phyloP scores from a whole-genome alignment of 2,797 vertebrate genomes.

The Helostoma temminkii region DNA sequence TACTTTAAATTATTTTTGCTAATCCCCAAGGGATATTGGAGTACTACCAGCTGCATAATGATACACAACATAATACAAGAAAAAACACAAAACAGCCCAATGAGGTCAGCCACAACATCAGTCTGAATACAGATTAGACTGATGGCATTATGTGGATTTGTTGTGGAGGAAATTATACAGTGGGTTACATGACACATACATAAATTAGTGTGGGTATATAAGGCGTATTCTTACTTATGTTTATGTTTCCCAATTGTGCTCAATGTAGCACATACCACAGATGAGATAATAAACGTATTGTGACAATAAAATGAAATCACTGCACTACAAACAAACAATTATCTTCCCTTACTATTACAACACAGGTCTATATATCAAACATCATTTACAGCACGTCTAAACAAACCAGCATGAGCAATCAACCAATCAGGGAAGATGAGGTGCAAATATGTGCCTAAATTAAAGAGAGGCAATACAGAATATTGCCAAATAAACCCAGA shows the following conservation, averaged over 20 bases:
- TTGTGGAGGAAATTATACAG: neutral
- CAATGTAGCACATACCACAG: neutral
- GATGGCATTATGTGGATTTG: neutral
- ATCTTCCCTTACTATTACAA: neutral
- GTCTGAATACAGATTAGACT: conserved; percentile 17
- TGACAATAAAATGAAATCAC: neutral
- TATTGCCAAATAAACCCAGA: conserved; percentile 5
- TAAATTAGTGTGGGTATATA: neutral
- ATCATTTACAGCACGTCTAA: neutral
- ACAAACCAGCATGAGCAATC: conserved; percentile 6
- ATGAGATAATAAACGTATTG: neutral
- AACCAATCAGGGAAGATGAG: conserved; percentile 15
- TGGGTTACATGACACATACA: too few species aligned
- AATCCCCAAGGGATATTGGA: conserved; percentile 27
- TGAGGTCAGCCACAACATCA: conserved; percentile 12
- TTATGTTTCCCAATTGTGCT: neutral
- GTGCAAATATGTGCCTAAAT: neutral
- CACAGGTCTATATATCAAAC: neutral
- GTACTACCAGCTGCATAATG: conserved; percentile 41
- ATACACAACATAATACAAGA: conserved; percentile 16
- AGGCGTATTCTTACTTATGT: neutral
- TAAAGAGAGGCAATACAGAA: neutral
- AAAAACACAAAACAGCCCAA: conserved; percentile 15
- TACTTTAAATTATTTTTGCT: conserved; percentile 47
- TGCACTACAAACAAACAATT: neutral